Evolutionary conservation across 2,113 vertebrate genomes (phyloP).

Genomic region (Mixornis gularis): DNA sequence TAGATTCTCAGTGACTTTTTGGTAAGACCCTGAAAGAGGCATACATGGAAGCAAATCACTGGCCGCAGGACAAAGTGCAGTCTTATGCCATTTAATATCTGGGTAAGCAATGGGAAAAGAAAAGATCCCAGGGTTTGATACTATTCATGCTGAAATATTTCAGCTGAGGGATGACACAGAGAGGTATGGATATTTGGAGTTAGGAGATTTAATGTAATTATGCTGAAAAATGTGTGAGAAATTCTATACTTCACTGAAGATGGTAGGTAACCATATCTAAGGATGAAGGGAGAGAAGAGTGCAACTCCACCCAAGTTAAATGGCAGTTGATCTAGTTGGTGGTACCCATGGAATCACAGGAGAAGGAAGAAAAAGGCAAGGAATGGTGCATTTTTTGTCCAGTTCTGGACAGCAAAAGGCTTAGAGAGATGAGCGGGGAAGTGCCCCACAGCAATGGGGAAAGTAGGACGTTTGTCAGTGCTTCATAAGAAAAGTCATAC

Average conservation of each 20-base stretch:
- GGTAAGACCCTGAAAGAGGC: background rate
- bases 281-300: background rate
- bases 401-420: background rate
- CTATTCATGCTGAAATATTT: background rate
- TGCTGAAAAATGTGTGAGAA: background rate
- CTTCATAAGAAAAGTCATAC: background rate
- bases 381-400: background rate
- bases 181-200: background rate
- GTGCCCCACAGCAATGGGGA: accelerated
- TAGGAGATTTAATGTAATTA: background rate
- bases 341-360: background rate
- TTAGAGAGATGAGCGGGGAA: background rate
- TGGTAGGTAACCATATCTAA: background rate
- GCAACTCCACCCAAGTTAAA: background rate
- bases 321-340: background rate
- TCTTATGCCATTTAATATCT: background rate
- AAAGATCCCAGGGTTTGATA: background rate
- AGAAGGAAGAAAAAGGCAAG: background rate
- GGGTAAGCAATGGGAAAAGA: background rate
- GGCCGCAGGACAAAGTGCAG: background rate
- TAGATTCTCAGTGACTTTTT: background rate
- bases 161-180: background rate
- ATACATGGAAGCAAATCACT: background rate
- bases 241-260: background rate
- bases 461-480: background rate